Percentiles rank a stretch among this genome's conserved stretches.
Conservation (phyloP, 2,113 vertebrate species). For the Ovis canadensis region DNA sequence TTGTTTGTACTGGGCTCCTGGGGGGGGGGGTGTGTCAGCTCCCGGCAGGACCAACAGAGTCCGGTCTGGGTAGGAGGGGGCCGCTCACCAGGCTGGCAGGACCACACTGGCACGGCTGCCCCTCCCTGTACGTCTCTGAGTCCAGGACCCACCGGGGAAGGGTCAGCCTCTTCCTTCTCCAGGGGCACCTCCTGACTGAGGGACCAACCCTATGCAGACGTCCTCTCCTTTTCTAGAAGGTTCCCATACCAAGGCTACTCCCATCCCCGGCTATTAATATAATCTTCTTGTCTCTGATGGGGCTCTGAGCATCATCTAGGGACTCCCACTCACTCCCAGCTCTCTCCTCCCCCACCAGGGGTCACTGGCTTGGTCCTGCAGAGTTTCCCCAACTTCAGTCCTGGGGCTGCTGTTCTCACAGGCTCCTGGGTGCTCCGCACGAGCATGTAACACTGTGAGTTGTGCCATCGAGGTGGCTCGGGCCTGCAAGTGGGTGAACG, state of each 20-base stretch:
- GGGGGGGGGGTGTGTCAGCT: accelerated
- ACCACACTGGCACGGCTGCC: not conserved
- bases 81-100: accelerated
- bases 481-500: too few relatives aligned
- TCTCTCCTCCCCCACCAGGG: accelerated
- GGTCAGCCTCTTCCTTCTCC: not conserved
- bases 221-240: not conserved
- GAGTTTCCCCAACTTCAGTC: not conserved
- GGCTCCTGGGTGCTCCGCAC: accelerated
- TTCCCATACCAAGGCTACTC: not conserved
- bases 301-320: not conserved
- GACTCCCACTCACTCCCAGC: too few relatives aligned
- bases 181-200: not conserved
- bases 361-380: not conserved
- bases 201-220: accelerated
- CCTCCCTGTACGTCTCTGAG: accelerated
- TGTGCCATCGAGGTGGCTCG: accelerated
- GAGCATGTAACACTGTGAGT: accelerated
- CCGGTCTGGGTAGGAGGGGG: not conserved
- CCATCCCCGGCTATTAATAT: accelerated
- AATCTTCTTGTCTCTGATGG: not conserved
- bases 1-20: not conserved
- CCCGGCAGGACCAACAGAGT: accelerated
- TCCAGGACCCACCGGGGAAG: not conserved
- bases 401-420: accelerated